These are phyloP conservation scores for Drosophila kanekoi DNA, from an alignment of 2,888 invertebrate species.

Conservation along the genomic window DNA sequence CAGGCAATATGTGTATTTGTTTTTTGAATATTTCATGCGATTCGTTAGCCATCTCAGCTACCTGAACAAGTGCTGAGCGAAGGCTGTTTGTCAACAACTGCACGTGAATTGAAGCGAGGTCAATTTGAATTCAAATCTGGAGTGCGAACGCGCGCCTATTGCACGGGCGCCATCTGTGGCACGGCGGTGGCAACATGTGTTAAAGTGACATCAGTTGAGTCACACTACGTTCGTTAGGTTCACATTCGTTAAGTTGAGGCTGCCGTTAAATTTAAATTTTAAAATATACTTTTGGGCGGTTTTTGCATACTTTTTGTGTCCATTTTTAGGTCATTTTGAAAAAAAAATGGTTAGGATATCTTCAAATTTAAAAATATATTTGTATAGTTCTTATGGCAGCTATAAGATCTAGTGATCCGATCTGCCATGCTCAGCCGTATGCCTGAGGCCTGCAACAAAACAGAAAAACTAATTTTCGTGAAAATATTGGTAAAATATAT, in stretches of 20 bases:
- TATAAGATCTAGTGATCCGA: no score
- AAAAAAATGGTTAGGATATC: no score
- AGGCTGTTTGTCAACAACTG: slow-evolving; percentile 16
- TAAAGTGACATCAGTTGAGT: neutral
- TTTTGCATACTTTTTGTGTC: no score
- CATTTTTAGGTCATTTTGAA: no score
- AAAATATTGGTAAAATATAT: no score
- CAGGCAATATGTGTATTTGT: neutral
- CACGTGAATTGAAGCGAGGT: slow-evolving; percentile 32
- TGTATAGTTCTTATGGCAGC: no score
- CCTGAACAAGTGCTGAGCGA: slow-evolving; percentile 21
- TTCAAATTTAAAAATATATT: no score
- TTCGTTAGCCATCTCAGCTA: slow-evolving; percentile 4
- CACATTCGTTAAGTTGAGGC: neutral
- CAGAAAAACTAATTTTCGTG: no score
- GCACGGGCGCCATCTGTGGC: slow-evolving; percentile 22
- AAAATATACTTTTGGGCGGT: neutral
- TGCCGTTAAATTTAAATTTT: neutral
- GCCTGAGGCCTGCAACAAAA: no score
- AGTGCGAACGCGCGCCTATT: neutral
- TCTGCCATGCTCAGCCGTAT: no score
- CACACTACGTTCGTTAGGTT: neutral
- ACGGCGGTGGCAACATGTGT: rapidly evolving
- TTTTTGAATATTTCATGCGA: neutral
- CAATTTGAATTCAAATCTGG: slow-evolving; percentile 11